These are phyloP conservation scores for Balanococcus diminutus DNA, from an alignment of 2,888 invertebrate species.

Conservation along the genomic window DNA sequence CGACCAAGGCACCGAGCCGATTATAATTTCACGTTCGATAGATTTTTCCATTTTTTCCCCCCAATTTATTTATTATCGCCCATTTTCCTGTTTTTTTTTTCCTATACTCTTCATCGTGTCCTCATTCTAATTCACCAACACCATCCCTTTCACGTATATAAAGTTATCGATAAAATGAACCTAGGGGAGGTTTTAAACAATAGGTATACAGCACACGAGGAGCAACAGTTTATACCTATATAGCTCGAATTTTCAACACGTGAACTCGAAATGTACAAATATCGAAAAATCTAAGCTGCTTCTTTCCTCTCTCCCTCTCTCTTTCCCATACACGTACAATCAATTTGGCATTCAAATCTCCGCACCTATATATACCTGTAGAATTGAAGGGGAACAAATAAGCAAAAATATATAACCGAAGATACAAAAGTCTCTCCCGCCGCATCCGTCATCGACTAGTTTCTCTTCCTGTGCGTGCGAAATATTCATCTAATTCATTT, in stretches of 20 bases:
- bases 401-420: no score
- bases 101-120: background rate
- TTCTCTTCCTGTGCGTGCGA: background rate
- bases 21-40: conserved; percentile 4
- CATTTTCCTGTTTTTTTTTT: conserved; percentile 12
- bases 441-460: background rate
- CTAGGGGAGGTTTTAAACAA: background rate
- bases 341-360: background rate
- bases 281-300: background rate
- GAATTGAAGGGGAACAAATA: no score
- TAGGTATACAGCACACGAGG: background rate
- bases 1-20: background rate
- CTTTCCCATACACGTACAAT: background rate
- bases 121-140: no score
- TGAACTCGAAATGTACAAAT: background rate
- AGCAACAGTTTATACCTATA: background rate
- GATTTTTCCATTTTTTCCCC: background rate
- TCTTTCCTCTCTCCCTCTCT: background rate
- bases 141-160: background rate
- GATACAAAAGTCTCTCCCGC: background rate
- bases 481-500: background rate
- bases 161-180: background rate
- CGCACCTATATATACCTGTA: background rate
- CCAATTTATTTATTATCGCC: conserved; percentile 5
- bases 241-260: background rate